Evolutionary conservation across 2,888 invertebrate species (phyloP).

Genomic region (Odontomyia ornata): DNA sequence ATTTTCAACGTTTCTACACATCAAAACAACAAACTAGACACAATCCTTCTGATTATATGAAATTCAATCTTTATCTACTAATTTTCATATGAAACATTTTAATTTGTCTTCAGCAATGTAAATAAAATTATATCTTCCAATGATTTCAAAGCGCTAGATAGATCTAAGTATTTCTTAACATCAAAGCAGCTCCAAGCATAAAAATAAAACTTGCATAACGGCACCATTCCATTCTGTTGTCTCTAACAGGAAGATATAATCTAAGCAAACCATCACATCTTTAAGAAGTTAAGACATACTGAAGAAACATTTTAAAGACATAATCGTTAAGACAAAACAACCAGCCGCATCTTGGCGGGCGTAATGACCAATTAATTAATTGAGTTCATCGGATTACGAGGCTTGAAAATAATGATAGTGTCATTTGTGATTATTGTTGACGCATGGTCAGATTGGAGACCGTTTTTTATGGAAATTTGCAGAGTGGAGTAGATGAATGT

Average conservation of each 20-base stretch:
- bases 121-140: too few relatives aligned
- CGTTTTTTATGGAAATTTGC: too few relatives aligned
- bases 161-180: too few relatives aligned
- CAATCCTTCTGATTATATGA: too few relatives aligned
- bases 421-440: background rate
- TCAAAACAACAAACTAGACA: too few relatives aligned
- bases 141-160: too few relatives aligned
- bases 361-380: slow-evolving; percentile 24
- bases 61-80: too few relatives aligned
- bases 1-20: too few relatives aligned
- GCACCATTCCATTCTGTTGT: background rate
- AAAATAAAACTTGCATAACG: background rate
- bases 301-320: background rate
- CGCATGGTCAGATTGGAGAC: background rate
- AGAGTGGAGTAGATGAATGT: too few relatives aligned
- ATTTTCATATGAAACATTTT: too few relatives aligned
- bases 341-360: background rate
- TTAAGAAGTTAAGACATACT: background rate
- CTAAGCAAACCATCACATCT: slow-evolving; percentile 8
- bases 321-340: background rate
- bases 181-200: background rate
- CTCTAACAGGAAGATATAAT: slow-evolving; percentile 11
- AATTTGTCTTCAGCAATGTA: too few relatives aligned
- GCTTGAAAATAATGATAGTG: background rate
- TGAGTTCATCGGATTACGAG: slow-evolving; percentile 14